Evolutionary conservation across 23 tunicate genomes (phyloP), one percentile per base, ranked within the genome.

Genomic region (Pegea sp.): DNA sequence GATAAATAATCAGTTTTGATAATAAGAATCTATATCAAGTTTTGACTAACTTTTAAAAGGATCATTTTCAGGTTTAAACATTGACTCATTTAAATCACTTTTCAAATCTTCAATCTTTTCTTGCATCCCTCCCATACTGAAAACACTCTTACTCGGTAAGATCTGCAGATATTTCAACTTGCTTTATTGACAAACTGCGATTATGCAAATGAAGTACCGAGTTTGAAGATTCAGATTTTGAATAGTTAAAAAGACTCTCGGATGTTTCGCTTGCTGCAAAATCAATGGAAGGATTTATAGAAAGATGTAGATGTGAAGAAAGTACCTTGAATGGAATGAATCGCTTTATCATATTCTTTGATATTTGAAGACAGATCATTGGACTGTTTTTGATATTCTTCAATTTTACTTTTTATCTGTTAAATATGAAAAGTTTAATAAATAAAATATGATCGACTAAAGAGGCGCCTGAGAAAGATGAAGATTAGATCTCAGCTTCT

Each of bases 41-140:
- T n/a, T n/a, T n/a, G n/a, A n/a, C n/a, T n/a, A n/a, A n/a, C n/a
- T n/a, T n/a, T 8, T 38, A 26, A 62, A 71, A 0, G 61, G 63
- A 30, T 72, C 65, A 8, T 38, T 38, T 38, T 38, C 46, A 8
- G 11, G 46, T 16, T 38, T 11, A 38, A 38, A 38, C 46, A 38
- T 38, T 8, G 11, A 8, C 13, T 38, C 46, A 24, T 48, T 57
- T 3, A 72, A 28, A 49, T 72, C 80, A 8, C 51, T 49, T 48
- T 57, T 57, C 2, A 72, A 60, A 13, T 72, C 70, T 24, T 72
- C 80, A 29, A 72, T 62, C 28, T 72, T 72, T 42, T 72, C 80
- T 42, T 72, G 80, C 70, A 72, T n/a, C 1, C 52, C 80, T 33
- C 80, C 80, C 80, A 72, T 72, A 59, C 80, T 72, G 70, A 72